Evolutionary conservation across 2,888 invertebrate genomes (phyloP), one percentile per base, ranked within the genome.

Genomic region (Ceramica pisi): DNA sequence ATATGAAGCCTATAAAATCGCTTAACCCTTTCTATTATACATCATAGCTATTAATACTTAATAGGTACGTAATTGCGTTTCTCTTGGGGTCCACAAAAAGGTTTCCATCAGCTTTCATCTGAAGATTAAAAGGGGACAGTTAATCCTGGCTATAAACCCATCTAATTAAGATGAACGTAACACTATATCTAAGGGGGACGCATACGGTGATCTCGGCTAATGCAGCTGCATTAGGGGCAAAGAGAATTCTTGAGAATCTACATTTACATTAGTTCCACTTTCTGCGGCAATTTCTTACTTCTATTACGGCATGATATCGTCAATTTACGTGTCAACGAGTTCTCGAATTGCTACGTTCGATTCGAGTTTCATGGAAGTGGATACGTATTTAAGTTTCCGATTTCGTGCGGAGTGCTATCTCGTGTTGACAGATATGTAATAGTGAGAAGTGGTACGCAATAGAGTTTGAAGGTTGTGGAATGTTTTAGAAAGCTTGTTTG

Each of bases 21-120:
- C 75, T 89, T 86, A 90, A 88, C 90, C 90, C 90, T 87, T 87
- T 85, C 81, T 72, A 86, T 89, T 87, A 86, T 86, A 88, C 82
- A 83, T 84, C 80, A 87, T 82, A 83, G 83, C 86, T 87, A 89
- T 92, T 88, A 92, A 93, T 93, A 90, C 84, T 90, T 92, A 91
- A 92, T 90, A 86, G 86, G 80, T 75, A 74, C 80, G 87, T 90
- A 91, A 92, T 92, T 92, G 89, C 88, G 83, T 89, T 86, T 81
- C 88, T 87, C 81, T 67, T 65, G 74, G 78, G 80, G 75, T 82
- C 78, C 68, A 67, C 81, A 84, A 86, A 86, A 86, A 88, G 86
- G 85, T 84, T 75, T 74, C 75, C 81, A 78, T 83, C 73, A 78
- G 83, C 84, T 85, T 86, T 86, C 84, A 84, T 88, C 84, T 87